These are phyloP conservation scores for Melanotus villosus DNA, from an alignment of 2,888 invertebrate species.

Conservation along the genomic window DNA sequence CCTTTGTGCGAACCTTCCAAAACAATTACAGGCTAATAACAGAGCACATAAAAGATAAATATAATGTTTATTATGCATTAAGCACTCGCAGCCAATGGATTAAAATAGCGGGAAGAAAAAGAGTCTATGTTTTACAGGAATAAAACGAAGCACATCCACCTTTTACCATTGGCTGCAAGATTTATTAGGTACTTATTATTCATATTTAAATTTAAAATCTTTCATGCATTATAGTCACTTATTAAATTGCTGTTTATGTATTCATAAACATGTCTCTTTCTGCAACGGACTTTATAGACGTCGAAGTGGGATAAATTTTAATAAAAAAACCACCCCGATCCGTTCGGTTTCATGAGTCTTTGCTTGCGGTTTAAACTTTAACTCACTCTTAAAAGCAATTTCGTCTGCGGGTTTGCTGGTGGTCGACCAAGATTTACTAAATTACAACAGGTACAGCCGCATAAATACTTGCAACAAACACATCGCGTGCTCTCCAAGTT, in stretches of 20 bases:
- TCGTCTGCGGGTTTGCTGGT: conserved; percentile 37
- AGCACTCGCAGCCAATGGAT: conserved; percentile 7
- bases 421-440: conserved; percentile 26
- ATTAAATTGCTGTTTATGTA: conserved; percentile 16
- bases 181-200: conserved; percentile 14
- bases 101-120: background rate
- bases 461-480: conserved; percentile 28
- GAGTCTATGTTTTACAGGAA: background rate
- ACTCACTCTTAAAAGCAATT: conserved; percentile 20
- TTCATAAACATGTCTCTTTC: conserved; percentile 1
- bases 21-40: conserved; percentile 7
- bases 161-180: conserved; percentile 6
- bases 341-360: background rate
- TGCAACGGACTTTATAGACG: background rate
- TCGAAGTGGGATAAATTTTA: background rate
- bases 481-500: conserved; percentile 28
- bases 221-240: conserved; percentile 11
- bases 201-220: conserved; percentile 13
- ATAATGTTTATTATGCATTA: conserved; percentile 13
- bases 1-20: background rate
- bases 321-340: background rate
- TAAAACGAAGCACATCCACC: background rate
- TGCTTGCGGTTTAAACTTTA: background rate
- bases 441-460: conserved; percentile 20
- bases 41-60: background rate